Evolutionary conservation across 2,113 vertebrate genomes (phyloP), one percentile per base, ranked within the genome.

Genomic region (Notiomystis cincta): DNA sequence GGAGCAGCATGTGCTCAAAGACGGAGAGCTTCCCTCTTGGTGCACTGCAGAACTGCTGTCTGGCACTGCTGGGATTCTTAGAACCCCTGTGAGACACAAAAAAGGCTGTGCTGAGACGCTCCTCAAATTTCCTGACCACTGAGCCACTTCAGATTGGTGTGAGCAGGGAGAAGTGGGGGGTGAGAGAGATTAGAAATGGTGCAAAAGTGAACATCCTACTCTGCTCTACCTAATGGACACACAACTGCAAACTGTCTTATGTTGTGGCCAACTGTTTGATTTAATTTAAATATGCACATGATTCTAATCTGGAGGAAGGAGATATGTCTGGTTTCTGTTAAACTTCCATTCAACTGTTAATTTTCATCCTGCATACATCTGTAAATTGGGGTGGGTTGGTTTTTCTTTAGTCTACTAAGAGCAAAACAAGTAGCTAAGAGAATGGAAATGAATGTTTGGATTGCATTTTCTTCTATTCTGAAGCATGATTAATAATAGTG

Each of bases 401-500:
- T 81, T 75, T 35, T 38, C 72, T 70, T 80, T 51, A 60, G 60
- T 28, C 50, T 85, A 10, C 73, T 40, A 18, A 33, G 37, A 82
- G 45, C 45, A 84, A 89, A 90, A 72, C 87, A 91, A 95, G 82
- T 88, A 93, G 90, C 89, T 82, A 82, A 38, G 62, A 90, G 54
- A 83, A 73, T 62, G 85, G 69, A 89, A 91, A 92, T 48, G 27
- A 27, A 78, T 61, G n/a, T 82, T 92, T 80, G 62, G 40, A 44
- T 89, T 95, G 25, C 15, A 27, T 67, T 92, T 93, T 86, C 18
- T 92, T 80, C 71, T 91, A 25, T 92, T 93, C 65, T 82, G 62
- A 91, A 79, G 35, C 48, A 92, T 89, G 89, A 94, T 97, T 97
- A 97, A 93, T 95, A 65, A 85, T 92, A 85, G 47, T 30, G 20